Evolutionary conservation across 1,140 invertebrate genomes (phyloP), one percentile per base, ranked within the genome.

Genomic region (Gonatopus flavifemur): DNA sequence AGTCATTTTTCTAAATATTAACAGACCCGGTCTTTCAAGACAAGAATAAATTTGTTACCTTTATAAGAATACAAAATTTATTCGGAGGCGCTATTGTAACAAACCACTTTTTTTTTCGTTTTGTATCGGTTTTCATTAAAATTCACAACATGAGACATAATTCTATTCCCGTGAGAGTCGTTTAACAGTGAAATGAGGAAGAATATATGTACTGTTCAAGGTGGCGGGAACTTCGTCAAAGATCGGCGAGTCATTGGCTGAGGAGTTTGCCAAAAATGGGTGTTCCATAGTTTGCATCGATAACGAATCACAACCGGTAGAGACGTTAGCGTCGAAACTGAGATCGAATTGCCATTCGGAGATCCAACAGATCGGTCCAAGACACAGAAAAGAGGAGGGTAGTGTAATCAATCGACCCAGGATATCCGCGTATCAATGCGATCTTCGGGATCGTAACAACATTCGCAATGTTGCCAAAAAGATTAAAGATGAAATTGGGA

Each of bases 261-360:
- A 68, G 7, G 69, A 73, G 54, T 80, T 80, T 20, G 60, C 68
- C 0, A 60, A 39, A 21, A 51, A 41, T 10, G 74, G 75, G 8
- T 78, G 76, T 38, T 66, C 63, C 25, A 66, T 79, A 8, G 56
- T 73, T 30, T 78, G 74, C 33, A 58, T 76, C 9, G 78, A 79
- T 41, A 46, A 56, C 2, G 55, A 72, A 35, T 36, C 53, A 0
- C 47, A 50, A 19, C 52, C 44, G 0, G 63, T 69, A 7, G 38
- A 66, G 37, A 43, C 67, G 22, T 64, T 65, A 6, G 66, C 53
- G 1, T 12, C 47, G 2, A 40, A 55, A 12, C 36, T 78, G 4
- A 52, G 41, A 9, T 16, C 30, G 9, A n/a, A n/a, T n/a, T 46
- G 35, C 8, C 66, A 64, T 32, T 47, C 57, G 3, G 24, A 7